Conservation (phyloP, 1,140 invertebrate genomes). For the Periplaneta americana region DNA sequence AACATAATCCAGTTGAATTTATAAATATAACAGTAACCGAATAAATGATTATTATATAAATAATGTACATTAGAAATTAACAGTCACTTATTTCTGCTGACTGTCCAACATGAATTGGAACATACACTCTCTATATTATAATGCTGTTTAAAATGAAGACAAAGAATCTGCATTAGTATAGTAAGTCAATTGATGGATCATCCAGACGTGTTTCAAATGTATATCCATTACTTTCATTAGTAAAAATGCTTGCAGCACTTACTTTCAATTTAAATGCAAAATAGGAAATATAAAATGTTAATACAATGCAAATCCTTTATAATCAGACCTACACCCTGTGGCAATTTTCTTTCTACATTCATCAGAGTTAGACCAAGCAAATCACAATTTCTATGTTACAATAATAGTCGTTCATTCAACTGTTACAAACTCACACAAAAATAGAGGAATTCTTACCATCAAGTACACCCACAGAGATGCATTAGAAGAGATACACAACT, state of each 20-base stretch:
- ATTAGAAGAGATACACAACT: not conserved
- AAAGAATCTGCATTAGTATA: not conserved
- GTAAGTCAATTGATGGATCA: no score
- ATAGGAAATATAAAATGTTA: not conserved
- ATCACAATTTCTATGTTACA: not conserved
- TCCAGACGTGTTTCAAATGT: no score
- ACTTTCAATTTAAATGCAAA: not conserved
- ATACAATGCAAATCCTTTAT: not conserved
- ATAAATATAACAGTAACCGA: not conserved
- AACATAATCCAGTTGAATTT: no score
- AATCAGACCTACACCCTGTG: not conserved
- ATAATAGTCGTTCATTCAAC: not conserved
- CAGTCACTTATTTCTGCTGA: not conserved
- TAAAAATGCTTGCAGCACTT: not conserved
- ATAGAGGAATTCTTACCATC: not conserved
- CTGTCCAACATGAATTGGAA: not conserved
- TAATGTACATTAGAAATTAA: not conserved
- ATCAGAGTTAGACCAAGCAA: not conserved
- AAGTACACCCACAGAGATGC: not conserved
- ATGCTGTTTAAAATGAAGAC: not conserved
- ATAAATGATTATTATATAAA: not conserved
- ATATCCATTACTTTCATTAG: no score
- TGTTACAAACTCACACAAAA: not conserved
- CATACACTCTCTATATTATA: not conserved
- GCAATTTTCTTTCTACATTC: not conserved